Evolutionary conservation across 1,140 invertebrate species (phyloP), one percentile per base, ranked within the genome.

Genomic region (Heliconius hermathena): DNA sequence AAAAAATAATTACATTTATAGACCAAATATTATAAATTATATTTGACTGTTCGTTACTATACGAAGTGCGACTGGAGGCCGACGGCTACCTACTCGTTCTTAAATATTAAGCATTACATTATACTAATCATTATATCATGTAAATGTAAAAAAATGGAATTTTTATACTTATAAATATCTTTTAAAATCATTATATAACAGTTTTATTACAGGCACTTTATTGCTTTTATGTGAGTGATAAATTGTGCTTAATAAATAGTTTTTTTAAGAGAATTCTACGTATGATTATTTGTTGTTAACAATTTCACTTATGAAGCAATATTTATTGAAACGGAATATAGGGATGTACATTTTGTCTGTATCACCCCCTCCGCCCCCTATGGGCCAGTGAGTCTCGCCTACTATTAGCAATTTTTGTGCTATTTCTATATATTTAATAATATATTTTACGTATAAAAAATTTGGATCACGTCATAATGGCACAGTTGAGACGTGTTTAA

Each of bases 91-190:
- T 57, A 57, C 54, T 26, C 26, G 26, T 26, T 1, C 26, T 57
- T 57, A 57, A 20, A 20, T 57, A 60, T 60, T 60, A 66, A 66
- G 6, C 6, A 57, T 57, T 57, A 9, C 54, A 22, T 57, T 49
- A 16, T 16, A 49, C 16, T 49, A 49, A 49, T 1, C 46, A 49
- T 11, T 57, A 57, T 57, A 20, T 66, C 9, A 66, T 66, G 22
- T n/a, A 26, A 66, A 66, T 66, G 60, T 26, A 66, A 66, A 66
- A 66, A 29, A 52, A 52, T 6, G 3, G n/a, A 13, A 1, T 66
- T 66, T 29, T 29, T 66, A 29, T 66, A 66, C n/a, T 66, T 66
- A 66, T 66, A 66, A 66, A 66, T 36, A 66, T 66, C 26, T 66
- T 66, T 66, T 22, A 46, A 22, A 60, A 60, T 22, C 8, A 22